A percentile compares a stretch with the other conserved stretches of the same genome.
Conservation (phyloP, 2,888 invertebrate genomes). For the Listrodromus nycthemerus region DNA sequence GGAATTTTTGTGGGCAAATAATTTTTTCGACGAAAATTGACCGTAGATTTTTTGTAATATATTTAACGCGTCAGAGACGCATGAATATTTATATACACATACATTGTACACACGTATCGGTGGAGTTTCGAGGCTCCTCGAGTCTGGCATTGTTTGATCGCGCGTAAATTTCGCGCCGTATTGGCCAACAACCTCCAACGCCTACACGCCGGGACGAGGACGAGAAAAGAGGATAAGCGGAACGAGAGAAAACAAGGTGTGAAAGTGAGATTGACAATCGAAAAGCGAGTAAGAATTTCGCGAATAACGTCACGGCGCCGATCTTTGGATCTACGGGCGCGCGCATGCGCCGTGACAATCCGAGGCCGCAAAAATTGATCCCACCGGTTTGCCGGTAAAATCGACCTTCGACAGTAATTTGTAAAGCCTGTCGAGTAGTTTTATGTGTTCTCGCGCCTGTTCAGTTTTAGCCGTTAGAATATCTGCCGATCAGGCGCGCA, state of each 20-base stretch:
- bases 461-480: constrained; percentile 7
- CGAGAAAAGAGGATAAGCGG: constrained; percentile 1
- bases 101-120: neutral
- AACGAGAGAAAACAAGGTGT: neutral
- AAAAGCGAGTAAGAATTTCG: constrained; percentile 11
- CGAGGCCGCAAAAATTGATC: constrained; percentile 12
- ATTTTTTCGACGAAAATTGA: constrained; percentile 2
- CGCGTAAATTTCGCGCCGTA: constrained; percentile 20
- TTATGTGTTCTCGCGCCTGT: constrained; percentile 9
- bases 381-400: constrained; percentile 25
- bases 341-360: neutral
- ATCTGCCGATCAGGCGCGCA: neutral
- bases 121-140: constrained; percentile 8
- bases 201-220: constrained; percentile 17
- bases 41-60: constrained; percentile 7
- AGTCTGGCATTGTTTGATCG: constrained; percentile 22
- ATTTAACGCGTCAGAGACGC: neutral
- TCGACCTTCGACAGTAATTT: constrained; percentile 52
- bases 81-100: neutral
- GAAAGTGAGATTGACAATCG: constrained; percentile 20
- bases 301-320: neutral
- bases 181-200: constrained; percentile 9
- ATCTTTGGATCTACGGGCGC: neutral
- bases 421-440: constrained; percentile 33
- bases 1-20: constrained; percentile 4